A percentile compares a stretch with the other conserved stretches of the same genome.
These are phyloP conservation scores for Trissolcus brochymenae DNA, from an alignment of 2,888 invertebrate species.

Conservation along the genomic window DNA sequence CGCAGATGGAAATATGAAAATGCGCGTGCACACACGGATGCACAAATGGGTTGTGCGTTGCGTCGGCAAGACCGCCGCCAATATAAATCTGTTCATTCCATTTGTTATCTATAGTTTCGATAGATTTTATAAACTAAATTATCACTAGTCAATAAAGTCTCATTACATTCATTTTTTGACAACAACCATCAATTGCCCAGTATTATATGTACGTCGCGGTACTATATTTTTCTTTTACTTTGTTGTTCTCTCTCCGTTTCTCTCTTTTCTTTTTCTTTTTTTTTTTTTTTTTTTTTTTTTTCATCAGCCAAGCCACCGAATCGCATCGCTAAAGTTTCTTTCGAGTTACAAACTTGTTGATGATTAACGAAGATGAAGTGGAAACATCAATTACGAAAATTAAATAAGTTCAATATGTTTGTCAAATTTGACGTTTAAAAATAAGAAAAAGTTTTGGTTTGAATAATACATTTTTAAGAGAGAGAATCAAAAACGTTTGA, in stretches of 20 bases:
- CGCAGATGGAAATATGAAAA: slow-evolving; percentile 34
- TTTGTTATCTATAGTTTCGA: slow-evolving; percentile 27
- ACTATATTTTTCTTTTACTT: slow-evolving; percentile 9
- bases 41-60: slow-evolving; percentile 13
- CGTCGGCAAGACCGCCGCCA: too few relatives aligned
- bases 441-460: background rate
- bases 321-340: slow-evolving; percentile 34
- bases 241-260: background rate
- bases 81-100: background rate
- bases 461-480: too few relatives aligned
- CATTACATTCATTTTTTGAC: background rate
- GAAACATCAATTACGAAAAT: slow-evolving; percentile 45
- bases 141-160: background rate
- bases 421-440: slow-evolving; percentile 40
- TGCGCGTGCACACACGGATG: slow-evolving; percentile 13
- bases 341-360: slow-evolving; percentile 38
- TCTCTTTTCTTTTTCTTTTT: slow-evolving; percentile 7
- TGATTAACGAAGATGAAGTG: slow-evolving; percentile 46
- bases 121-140: slow-evolving; percentile 17
- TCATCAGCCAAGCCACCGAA: slow-evolving; percentile 29
- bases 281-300: slow-evolving; percentile 9
- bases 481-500: too few relatives aligned
- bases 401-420: slow-evolving; percentile 46
- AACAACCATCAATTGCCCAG: slow-evolving; percentile 8
- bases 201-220: slow-evolving; percentile 18